These are phyloP conservation scores for Acrocephalus scirpaceus DNA, from an alignment of 2,797 vertebrate species.

Conservation along the genomic window DNA sequence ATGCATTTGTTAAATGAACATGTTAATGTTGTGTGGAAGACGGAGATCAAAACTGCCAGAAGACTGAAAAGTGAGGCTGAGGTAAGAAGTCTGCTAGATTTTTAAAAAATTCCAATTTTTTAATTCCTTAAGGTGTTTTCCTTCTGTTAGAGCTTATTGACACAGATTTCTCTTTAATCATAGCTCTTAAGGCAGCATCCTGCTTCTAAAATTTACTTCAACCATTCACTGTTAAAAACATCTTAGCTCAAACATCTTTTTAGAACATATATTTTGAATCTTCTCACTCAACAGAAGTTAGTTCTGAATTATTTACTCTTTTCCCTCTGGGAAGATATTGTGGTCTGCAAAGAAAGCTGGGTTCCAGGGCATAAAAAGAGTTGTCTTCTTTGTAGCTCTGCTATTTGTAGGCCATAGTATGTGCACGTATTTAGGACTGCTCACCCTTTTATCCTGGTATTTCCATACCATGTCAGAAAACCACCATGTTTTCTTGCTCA, in stretches of 20 bases:
- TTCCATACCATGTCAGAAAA: not conserved
- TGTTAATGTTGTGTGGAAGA: not conserved
- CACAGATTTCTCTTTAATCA: not conserved
- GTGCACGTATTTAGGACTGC: not conserved
- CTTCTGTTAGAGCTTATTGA: not conserved
- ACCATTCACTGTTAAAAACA: not conserved
- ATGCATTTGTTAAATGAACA: not conserved
- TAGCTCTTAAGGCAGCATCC: not conserved
- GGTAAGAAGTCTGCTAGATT: not conserved
- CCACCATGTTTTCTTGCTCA: not conserved
- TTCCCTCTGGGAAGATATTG: not conserved
- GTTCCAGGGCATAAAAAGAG: not conserved
- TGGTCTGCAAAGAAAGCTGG: not conserved
- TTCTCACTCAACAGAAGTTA: not conserved
- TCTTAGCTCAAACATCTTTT: not conserved
- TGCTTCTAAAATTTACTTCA: constrained; percentile 11
- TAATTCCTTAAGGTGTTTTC: not conserved
- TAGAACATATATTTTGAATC: not conserved
- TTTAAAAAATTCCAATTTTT: not conserved
- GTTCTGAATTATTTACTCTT: not conserved
- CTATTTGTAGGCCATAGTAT: not conserved
- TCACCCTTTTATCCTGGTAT: not conserved
- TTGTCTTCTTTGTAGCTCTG: not conserved
- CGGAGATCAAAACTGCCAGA: not conserved
- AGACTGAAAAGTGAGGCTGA: not conserved